Conservation (phyloP, 2,888 invertebrate genomes). For the Abrostola tripartita region DNA sequence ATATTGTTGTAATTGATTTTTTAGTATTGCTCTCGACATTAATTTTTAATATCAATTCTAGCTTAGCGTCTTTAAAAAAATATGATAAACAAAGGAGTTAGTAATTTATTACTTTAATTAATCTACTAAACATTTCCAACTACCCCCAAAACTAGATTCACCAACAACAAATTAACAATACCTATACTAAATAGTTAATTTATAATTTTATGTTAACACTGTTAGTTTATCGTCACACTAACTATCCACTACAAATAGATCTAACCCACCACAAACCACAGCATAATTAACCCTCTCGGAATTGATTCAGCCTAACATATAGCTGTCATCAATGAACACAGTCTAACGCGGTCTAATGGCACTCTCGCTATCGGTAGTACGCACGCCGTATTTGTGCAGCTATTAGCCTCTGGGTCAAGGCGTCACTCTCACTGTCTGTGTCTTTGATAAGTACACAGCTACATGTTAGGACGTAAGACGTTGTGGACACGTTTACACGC, state of each 20-base stretch:
- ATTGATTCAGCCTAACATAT: slow-evolving; percentile 45
- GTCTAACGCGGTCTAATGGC: slow-evolving; percentile 50
- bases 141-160: slow-evolving; percentile 12
- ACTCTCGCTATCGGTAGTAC: slow-evolving; percentile 48
- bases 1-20: too few species aligned
- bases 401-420: slow-evolving; percentile 64
- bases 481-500: neutral
- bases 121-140: neutral
- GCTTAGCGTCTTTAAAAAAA: too few species aligned
- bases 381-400: slow-evolving; percentile 43
- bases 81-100: too few species aligned
- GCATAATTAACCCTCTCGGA: slow-evolving; percentile 30
- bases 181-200: slow-evolving; percentile 12
- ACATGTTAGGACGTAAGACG: neutral
- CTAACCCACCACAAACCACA: slow-evolving; percentile 38
- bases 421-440: slow-evolving; percentile 71
- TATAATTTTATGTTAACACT: slow-evolving; percentile 29
- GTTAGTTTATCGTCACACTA: slow-evolving; percentile 16
- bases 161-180: neutral
- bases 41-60: too few species aligned
- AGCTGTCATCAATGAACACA: slow-evolving; percentile 48
- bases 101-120: neutral
- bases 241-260: slow-evolving; percentile 25
- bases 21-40: too few species aligned
- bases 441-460: slow-evolving; percentile 58